A percentile compares a stretch with the other conserved stretches of the same genome.
phyloP scores from a whole-genome alignment of 2,888 invertebrate genomes.

The Cryptus armator region DNA sequence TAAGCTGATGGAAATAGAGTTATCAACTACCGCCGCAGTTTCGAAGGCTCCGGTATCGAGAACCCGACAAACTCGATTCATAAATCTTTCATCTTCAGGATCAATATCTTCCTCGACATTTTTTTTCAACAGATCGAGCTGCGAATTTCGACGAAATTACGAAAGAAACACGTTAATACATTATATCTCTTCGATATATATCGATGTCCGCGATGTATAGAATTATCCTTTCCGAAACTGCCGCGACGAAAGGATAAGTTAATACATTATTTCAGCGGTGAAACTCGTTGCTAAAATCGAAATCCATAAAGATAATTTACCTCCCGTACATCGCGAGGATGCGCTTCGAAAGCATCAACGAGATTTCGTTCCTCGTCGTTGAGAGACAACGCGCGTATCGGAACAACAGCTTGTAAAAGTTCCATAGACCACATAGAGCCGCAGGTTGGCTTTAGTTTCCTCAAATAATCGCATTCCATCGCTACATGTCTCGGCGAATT shows the following conservation, averaged over 20 bases:
- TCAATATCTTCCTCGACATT: conserved; percentile 86
- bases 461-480: conserved; percentile 89
- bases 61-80: conserved; percentile 87
- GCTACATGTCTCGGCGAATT: conserved; percentile 86
- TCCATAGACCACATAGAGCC: conserved; percentile 81
- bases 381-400: conserved; percentile 85
- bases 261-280: not conserved
- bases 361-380: conserved; percentile 86
- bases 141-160: conserved; percentile 4
- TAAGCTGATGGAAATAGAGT: conserved; percentile 84
- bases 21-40: conserved; percentile 86
- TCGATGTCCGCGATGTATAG: too few species aligned
- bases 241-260: not conserved
- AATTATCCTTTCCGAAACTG: too few species aligned
- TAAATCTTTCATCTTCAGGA: conserved; percentile 87
- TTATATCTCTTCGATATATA: too few species aligned
- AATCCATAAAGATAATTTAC: conserved; percentile 69
- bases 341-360: conserved; percentile 86
- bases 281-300: not conserved
- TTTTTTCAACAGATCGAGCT: conserved; percentile 86
- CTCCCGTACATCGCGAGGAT: conserved; percentile 88
- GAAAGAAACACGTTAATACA: too few species aligned
- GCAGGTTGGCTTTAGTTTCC: conserved; percentile 86
- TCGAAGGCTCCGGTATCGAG: conserved; percentile 91
- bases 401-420: conserved; percentile 84